A percentile compares a stretch with the other conserved stretches of the same genome.
Evolutionary conservation across 2,797 vertebrate genomes (phyloP).

Genomic region (Lateolabrax maculatus): DNA sequence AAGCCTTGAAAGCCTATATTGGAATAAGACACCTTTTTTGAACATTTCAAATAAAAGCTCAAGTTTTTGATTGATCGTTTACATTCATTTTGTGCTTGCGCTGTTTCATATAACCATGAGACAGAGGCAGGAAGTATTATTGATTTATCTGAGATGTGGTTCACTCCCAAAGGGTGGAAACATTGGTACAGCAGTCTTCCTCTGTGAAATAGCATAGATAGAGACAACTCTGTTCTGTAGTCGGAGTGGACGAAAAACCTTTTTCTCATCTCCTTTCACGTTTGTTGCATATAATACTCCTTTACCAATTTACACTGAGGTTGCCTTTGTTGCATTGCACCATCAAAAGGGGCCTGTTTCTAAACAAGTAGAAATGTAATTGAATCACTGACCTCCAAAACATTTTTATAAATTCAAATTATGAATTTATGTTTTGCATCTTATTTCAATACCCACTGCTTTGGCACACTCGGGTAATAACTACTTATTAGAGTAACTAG

Average conservation of each 20-base stretch:
- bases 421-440: constrained; percentile 1
- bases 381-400: constrained; percentile 21
- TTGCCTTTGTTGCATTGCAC: not conserved
- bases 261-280: constrained; percentile 12
- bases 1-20: constrained; percentile 41
- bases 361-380: constrained; percentile 9
- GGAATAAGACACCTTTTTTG: constrained; percentile 47
- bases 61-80: constrained; percentile 50
- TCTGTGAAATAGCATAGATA: constrained; percentile 19
- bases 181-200: constrained; percentile 21
- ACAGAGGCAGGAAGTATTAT: constrained; percentile 38
- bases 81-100: constrained; percentile 40
- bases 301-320: not conserved
- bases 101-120: constrained; percentile 46
- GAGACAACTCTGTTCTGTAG: constrained; percentile 37
- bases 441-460: constrained; percentile 11
- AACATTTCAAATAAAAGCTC: constrained; percentile 57
- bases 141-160: constrained; percentile 60
- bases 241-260: not conserved
- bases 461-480: not conserved
- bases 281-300: constrained; percentile 16
- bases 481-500: not conserved
- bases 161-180: constrained; percentile 33
- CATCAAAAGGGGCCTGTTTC: constrained; percentile 12
- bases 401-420: constrained; percentile 29